Evolutionary conservation across 2,113 vertebrate genomes (phyloP).

Genomic region (Sorex fumeus): DNA sequence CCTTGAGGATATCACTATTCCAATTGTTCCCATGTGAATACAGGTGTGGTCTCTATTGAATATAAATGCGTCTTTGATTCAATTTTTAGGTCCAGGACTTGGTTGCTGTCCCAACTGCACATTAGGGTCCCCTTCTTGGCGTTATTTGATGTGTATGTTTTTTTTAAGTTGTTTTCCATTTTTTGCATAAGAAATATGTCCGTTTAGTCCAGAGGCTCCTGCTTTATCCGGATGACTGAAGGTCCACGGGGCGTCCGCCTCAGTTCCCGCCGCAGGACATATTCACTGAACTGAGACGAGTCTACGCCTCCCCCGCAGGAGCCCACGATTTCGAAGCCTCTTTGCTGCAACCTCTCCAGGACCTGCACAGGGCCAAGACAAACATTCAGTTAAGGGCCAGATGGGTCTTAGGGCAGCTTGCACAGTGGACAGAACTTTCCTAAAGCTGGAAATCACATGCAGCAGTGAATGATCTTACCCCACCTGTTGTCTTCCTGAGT

Average conservation of each 20-base stretch:
- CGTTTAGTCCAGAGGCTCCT: slow-evolving; percentile 94
- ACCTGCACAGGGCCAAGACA: slow-evolving; percentile 89
- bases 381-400: background rate
- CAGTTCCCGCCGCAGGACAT: slow-evolving; percentile 93
- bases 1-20: slow-evolving; percentile 89
- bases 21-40: slow-evolving; percentile 90
- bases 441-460: background rate
- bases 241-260: slow-evolving; percentile 90
- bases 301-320: slow-evolving; percentile 97
- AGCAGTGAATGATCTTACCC: background rate
- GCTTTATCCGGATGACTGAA: slow-evolving; percentile 94
- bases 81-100: slow-evolving; percentile 88
- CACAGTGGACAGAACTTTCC: background rate
- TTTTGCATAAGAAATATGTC: slow-evolving; percentile 88
- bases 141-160: background rate
- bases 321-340: slow-evolving; percentile 95
- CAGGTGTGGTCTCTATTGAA: slow-evolving; percentile 90
- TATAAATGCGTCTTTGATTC: slow-evolving; percentile 91
- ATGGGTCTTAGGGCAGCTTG: no score
- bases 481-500: background rate
- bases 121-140: slow-evolving; percentile 80
- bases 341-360: slow-evolving; percentile 95
- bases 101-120: slow-evolving; percentile 88
- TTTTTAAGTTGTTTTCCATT: background rate
- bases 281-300: slow-evolving; percentile 98